Conservation (phyloP, 2,797 vertebrate genomes). For the Taenioides sp. region DNA sequence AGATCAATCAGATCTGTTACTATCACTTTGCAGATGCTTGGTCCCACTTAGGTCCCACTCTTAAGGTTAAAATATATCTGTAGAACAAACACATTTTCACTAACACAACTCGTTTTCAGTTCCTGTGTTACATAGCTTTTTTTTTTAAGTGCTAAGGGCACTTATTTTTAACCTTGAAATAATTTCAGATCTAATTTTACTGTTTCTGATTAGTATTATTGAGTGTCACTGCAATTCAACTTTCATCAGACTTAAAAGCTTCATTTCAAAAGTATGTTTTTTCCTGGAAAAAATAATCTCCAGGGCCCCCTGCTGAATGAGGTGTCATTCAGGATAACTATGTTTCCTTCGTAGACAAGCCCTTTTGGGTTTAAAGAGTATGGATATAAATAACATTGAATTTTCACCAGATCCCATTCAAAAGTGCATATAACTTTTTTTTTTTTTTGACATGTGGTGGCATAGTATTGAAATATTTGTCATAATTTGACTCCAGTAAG, state of each 20-base stretch:
- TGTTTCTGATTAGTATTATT: neutral
- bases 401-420: neutral
- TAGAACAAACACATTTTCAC: no score
- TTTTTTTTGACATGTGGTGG: no score
- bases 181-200: conserved; percentile 1
- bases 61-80: no score
- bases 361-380: neutral
- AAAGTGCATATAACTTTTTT: neutral
- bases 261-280: neutral
- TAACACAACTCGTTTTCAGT: neutral
- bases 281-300: neutral
- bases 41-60: no score
- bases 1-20: no score
- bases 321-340: neutral
- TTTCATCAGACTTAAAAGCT: conserved; percentile 9
- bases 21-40: no score
- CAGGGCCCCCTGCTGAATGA: conserved; percentile 1
- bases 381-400: no score
- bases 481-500: no score
- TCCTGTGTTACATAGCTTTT: neutral
- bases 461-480: no score
- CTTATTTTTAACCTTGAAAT: conserved; percentile 4
- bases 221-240: conserved; percentile 3
- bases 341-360: neutral
- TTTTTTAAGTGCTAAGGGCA: neutral